phyloP scores from a whole-genome alignment of 92 coral and sea anemone genomes.

The Zoanthus gigantus region DNA sequence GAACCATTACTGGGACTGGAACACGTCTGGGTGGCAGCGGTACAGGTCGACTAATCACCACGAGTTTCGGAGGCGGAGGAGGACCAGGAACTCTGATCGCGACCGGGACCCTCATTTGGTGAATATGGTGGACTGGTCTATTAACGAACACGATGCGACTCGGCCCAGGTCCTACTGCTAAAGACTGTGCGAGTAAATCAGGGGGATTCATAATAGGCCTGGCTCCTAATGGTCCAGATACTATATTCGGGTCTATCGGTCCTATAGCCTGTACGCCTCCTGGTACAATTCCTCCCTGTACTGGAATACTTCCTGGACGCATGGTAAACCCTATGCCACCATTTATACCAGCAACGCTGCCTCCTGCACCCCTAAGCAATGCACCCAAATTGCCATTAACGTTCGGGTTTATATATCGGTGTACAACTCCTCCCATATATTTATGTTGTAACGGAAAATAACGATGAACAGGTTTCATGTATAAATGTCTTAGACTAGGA shows the following conservation, averaged over 20 bases:
- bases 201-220: slow-evolving; percentile 1
- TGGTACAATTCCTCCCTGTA: background rate
- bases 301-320: slow-evolving; percentile 1
- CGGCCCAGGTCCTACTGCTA: background rate
- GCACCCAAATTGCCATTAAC: slow-evolving; percentile 22
- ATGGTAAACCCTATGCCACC: background rate
- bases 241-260: slow-evolving; percentile 23
- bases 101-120: slow-evolving; percentile 35
- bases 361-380: slow-evolving; percentile 12
- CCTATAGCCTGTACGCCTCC: background rate
- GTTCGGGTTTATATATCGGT: slow-evolving; percentile 30
- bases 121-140: slow-evolving; percentile 40
- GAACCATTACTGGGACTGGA: slow-evolving; percentile 43
- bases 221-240: slow-evolving; percentile 1
- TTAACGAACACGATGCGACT: slow-evolving; percentile 26
- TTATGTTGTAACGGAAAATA: slow-evolving; percentile 29
- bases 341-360: background rate
- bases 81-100: slow-evolving; percentile 34
- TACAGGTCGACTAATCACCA: slow-evolving; percentile 39
- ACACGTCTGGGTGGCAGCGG: slow-evolving; percentile 27
- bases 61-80: slow-evolving; percentile 36
- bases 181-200: background rate
- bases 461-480: slow-evolving; percentile 32
- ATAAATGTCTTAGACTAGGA: slow-evolving; percentile 16
- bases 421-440: slow-evolving; percentile 40